phyloP scores from a whole-genome alignment of 1,140 invertebrate species.

The Orchestia grillus region DNA sequence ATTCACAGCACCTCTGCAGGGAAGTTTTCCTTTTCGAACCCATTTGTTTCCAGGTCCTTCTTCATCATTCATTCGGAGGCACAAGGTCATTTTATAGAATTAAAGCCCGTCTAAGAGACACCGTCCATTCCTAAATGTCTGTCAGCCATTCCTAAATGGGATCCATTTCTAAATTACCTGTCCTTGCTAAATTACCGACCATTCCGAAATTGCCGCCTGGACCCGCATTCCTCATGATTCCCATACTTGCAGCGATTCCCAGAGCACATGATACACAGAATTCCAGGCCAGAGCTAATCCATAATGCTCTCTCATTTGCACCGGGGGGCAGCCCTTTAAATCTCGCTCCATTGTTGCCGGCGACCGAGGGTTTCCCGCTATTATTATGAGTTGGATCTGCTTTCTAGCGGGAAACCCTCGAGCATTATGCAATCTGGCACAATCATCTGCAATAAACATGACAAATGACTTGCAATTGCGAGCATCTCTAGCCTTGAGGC shows the following conservation, averaged over 20 bases:
- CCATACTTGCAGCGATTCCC: background rate
- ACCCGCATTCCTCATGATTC: background rate
- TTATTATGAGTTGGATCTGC: background rate
- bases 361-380: background rate
- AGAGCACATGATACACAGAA: background rate
- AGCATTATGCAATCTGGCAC: background rate
- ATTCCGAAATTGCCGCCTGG: background rate
- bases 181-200: slow-evolving; percentile 7
- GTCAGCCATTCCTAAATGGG: slow-evolving; percentile 6
- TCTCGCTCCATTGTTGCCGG: background rate
- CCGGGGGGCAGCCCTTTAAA: background rate
- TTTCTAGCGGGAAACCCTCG: slow-evolving; percentile 5
- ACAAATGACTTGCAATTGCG: background rate
- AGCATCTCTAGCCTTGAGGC: background rate
- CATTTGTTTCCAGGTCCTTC: no score
- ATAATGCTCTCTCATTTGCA: background rate
- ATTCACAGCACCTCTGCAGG: no score
- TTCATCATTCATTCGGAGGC: background rate
- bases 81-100: background rate
- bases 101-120: background rate
- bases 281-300: background rate
- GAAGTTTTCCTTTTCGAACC: no score
- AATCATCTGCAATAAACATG: slow-evolving; percentile 9
- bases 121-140: background rate
- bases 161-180: background rate